Evolutionary conservation across 2,113 vertebrate genomes (phyloP).

Genomic region (Myotis davidii): DNA sequence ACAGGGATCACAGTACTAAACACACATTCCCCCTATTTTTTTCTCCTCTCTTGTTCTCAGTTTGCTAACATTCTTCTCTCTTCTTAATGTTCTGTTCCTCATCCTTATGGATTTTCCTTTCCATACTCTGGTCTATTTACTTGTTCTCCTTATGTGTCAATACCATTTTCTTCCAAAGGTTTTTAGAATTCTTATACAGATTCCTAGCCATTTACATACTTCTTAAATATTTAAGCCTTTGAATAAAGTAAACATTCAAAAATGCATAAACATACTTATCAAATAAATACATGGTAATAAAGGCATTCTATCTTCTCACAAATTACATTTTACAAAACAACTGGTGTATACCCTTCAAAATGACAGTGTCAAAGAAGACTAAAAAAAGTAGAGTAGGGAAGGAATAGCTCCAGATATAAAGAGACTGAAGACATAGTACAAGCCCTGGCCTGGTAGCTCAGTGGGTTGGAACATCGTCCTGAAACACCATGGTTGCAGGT

Average conservation of each 20-base stretch:
- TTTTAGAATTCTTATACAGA: not conserved
- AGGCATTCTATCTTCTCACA: not conserved
- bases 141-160: not conserved
- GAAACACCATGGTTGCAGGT: too few species aligned
- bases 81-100: not conserved
- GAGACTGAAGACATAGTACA: not conserved
- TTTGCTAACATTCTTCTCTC: not conserved
- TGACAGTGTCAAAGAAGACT: not conserved
- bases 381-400: not conserved
- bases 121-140: not conserved
- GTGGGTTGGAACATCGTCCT: too few species aligned
- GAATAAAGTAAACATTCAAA: not conserved
- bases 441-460: too few species aligned
- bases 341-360: not conserved
- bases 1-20: not conserved
- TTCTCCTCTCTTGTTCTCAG: not conserved
- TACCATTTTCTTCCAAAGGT: not conserved
- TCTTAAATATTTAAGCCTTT: not conserved
- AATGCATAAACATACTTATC: not conserved
- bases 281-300: not conserved
- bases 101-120: not conserved
- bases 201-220: not conserved
- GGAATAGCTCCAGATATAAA: not conserved
- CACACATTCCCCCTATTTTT: not conserved
- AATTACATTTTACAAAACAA: not conserved